Base-by-base conservation (phyloP, 1,140 invertebrate species). In the Phenacoccus solenopsis region DNA sequence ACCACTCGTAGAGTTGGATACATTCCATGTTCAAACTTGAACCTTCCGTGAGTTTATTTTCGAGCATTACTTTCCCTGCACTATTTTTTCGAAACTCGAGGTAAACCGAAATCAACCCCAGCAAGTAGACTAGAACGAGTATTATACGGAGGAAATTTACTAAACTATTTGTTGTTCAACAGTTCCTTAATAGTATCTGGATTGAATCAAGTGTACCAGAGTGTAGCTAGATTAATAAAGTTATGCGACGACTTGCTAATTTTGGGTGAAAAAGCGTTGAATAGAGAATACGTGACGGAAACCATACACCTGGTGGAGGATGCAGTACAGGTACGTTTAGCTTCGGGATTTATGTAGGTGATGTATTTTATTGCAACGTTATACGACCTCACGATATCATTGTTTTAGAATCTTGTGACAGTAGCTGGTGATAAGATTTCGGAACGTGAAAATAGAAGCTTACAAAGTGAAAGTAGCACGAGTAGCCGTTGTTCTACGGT, bases 221-320 rank as follows among this genome's bases (percentile, higher is more conserved):
- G 89, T 70, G 79, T 96, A 56, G 92, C 93, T 12, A 87, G 89
- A 78, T 83, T 97, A 69, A 88, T 97, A 72, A 88, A 90, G 75
- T 84, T 95, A 70, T 93, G 93, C 78, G 93, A 97, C 79, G 89
- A 93, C 78, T 89, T 91, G 49, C 80, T 95, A 73, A 67, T 71
- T 49, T 67, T 35, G 68, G 86, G 86, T 28, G 84, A 88, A 49
- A 84, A 87, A 69, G 82, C 83, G 49, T 76, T 89, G 74, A 83
- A 87, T 75, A 84, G 82, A 28, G 86, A 89, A 71, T 88, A 90
- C 78, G 90, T 94, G 24, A 84, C 84, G 28, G 86, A 90, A 72
- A 86, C 93, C 35, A 87, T 94, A 61, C 84, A 86, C 72, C 82
- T 88, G 68, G 84, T 94, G 0, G 88, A 89, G 74, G 84, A 90